Conservation (phyloP, 35 echinoderm and acorn worm species). For the Diadema setosum region DNA sequence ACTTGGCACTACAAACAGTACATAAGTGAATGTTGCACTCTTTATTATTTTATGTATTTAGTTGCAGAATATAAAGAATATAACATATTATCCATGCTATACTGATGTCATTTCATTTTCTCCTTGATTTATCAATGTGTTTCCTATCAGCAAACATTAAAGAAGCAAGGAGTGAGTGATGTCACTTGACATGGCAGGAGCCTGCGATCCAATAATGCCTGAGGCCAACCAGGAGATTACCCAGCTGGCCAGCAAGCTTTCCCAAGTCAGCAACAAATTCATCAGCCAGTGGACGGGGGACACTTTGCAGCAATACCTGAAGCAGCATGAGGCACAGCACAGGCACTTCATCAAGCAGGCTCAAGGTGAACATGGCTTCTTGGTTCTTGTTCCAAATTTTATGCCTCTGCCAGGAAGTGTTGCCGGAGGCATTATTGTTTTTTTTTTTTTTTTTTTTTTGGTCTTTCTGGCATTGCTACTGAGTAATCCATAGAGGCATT, state of each 20-base stretch:
- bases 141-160: no score
- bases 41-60: no score
- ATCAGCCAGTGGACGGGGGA: constrained; percentile 60
- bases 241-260: constrained; percentile 42
- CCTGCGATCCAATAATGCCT: not conserved
- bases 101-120: no score
- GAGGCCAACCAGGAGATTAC: constrained; percentile 48
- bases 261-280: constrained; percentile 66
- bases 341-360: constrained; percentile 41
- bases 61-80: no score
- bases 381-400: not conserved
- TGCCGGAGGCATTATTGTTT: not conserved
- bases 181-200: not conserved
- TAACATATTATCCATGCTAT: no score
- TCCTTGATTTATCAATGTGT: no score
- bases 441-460: not conserved
- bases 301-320: constrained; percentile 24
- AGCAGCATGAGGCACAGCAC: constrained; percentile 41
- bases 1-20: no score
- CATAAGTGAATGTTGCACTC: no score
- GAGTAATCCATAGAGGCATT: not conserved
- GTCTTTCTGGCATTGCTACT: not conserved
- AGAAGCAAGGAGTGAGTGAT: no score
- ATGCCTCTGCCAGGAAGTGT: not conserved
- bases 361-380: constrained; percentile 8